Conservation (phyloP, 2,113 vertebrate species). For the Seriola quinqueradiata region DNA sequence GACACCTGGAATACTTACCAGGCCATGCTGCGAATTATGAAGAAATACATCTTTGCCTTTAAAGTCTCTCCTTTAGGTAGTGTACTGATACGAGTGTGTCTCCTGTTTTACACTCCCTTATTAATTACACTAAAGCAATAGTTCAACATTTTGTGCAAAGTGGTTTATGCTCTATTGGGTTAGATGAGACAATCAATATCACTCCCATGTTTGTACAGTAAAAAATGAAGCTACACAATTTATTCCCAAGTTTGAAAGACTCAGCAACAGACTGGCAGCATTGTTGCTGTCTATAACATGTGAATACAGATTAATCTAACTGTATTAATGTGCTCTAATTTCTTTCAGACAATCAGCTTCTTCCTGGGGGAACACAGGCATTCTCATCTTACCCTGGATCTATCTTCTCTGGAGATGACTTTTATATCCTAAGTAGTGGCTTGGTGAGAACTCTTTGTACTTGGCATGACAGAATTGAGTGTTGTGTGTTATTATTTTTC, state of each 20-base stretch:
- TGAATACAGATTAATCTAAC: too few species aligned
- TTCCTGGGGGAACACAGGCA: slow-evolving; percentile 86
- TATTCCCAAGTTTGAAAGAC: too few species aligned
- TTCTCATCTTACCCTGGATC: slow-evolving; percentile 96
- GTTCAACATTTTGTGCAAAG: not conserved
- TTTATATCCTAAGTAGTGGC: slow-evolving; percentile 94
- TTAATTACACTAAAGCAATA: not conserved
- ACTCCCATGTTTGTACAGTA: not conserved
- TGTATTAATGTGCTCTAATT: not conserved
- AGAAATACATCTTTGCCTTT: slow-evolving; percentile 93
- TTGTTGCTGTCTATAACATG: too few species aligned
- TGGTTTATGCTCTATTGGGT: not conserved
- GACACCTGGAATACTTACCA: slow-evolving; percentile 95
- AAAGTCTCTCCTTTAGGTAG: slow-evolving; percentile 82
- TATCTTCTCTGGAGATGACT: slow-evolving; percentile 95
- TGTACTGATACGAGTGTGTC: not conserved
- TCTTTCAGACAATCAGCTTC: slow-evolving; percentile 74
- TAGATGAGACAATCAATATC: not conserved
- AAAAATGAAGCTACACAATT: not conserved
- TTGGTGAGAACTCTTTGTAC: slow-evolving; percentile 87
- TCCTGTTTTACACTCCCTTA: not conserved
- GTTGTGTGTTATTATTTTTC: not conserved
- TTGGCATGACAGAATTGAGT: not conserved
- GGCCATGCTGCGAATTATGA: slow-evolving; percentile 93
- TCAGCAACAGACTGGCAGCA: too few species aligned